Percentiles rank a stretch among this genome's conserved stretches.
Evolutionary conservation across 2,797 vertebrate genomes (phyloP).

Genomic region (Eidolon dupreanum): DNA sequence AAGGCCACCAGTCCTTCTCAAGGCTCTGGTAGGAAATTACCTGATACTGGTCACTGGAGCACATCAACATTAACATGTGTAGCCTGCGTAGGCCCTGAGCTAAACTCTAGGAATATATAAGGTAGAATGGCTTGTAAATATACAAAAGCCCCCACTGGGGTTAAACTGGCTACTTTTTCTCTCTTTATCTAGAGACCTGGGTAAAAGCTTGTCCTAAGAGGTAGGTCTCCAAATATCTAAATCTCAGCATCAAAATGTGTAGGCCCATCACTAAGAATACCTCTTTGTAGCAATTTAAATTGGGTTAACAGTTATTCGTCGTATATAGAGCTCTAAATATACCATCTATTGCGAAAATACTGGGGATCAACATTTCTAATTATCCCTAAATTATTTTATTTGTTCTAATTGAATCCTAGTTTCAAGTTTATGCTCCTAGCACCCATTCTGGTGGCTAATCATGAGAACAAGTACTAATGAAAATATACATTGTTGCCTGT

Average conservation of each 20-base stretch:
- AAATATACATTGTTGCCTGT: background rate
- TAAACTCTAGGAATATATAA: background rate
- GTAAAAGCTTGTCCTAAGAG: background rate
- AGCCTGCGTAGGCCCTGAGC: background rate
- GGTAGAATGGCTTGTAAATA: background rate
- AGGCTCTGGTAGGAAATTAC: background rate
- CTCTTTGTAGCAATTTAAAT: background rate
- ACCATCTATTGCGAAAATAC: background rate
- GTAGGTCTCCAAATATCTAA: background rate
- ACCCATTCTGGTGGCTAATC: background rate
- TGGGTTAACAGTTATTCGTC: background rate
- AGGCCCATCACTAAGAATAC: background rate
- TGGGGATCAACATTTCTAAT: background rate
- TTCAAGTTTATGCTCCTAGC: background rate
- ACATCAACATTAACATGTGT: background rate
- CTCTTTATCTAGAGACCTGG: background rate
- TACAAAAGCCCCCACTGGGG: background rate
- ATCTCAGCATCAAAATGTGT: background rate
- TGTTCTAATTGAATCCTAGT: background rate
- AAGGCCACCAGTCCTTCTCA: background rate
- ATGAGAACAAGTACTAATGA: background rate
- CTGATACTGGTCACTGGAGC: background rate
- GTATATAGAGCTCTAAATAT: background rate
- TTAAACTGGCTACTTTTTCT: background rate
- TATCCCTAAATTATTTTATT: background rate